Evolutionary conservation across 2,113 vertebrate species (phyloP).

Genomic region (Thunnus thynnus): DNA sequence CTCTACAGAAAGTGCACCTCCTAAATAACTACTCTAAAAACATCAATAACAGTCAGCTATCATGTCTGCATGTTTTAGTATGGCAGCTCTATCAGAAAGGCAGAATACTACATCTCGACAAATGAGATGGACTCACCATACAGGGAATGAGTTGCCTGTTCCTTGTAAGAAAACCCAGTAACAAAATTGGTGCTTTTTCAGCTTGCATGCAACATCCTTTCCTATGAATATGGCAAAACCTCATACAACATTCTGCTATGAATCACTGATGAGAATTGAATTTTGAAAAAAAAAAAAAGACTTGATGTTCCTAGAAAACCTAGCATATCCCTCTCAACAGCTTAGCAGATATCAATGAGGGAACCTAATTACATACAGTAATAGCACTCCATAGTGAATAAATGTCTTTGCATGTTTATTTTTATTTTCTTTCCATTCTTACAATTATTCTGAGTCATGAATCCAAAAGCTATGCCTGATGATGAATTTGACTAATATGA

Average conservation of each 20-base stretch:
- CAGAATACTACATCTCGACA: too few relatives aligned
- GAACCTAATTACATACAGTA: not conserved
- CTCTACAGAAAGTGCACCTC: too few relatives aligned
- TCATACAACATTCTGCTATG: not conserved
- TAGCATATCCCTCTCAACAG: not conserved
- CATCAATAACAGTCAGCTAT: too few relatives aligned
- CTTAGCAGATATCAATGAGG: conserved; percentile 18
- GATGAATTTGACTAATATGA: conserved; percentile 23
- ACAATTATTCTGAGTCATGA: conserved; percentile 12
- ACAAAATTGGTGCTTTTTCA: not conserved
- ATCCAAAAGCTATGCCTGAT: not conserved
- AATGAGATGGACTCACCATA: too few relatives aligned
- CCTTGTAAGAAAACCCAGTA: not conserved
- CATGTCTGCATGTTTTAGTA: too few relatives aligned
- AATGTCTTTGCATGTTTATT: conserved; percentile 10
- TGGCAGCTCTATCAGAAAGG: too few relatives aligned
- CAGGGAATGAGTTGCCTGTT: too few relatives aligned
- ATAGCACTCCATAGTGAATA: not conserved
- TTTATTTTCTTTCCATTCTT: conserved; percentile 1
- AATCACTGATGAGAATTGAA: not conserved
- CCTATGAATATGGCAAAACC: not conserved
- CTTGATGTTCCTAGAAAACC: not conserved
- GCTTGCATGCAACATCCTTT: not conserved
- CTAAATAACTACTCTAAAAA: too few relatives aligned
- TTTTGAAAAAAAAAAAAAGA: conserved; percentile 2